Percentiles rank a stretch among this genome's conserved stretches.
phyloP scores from a whole-genome alignment of 2,797 vertebrate species.

The Aselliscus stoliczkanus region DNA sequence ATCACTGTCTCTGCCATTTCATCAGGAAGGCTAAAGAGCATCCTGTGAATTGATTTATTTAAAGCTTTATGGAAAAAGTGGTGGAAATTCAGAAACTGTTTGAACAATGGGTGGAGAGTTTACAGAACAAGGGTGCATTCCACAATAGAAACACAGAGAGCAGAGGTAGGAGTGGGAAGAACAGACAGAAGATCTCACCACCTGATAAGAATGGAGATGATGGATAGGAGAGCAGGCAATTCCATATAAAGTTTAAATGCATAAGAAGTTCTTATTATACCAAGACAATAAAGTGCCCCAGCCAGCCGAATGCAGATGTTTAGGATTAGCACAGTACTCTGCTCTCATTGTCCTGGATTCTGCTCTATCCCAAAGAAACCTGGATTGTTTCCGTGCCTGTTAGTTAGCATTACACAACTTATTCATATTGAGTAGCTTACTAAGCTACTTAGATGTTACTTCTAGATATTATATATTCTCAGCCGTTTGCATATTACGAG shows the following conservation, averaged over 20 bases:
- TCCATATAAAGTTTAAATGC: not conserved
- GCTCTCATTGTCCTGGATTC: not conserved
- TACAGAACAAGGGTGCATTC: not conserved
- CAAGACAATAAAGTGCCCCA: not conserved
- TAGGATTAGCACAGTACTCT: not conserved
- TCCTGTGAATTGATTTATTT: not conserved
- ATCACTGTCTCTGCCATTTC: not conserved
- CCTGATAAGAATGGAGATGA: not conserved
- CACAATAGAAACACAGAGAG: not conserved
- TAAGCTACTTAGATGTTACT: not conserved
- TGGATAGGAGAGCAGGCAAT: not conserved
- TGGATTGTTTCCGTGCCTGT: not conserved
- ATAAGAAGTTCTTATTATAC: not conserved
- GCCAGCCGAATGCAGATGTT: not conserved
- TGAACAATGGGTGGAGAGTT: not conserved
- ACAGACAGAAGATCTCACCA: not conserved
- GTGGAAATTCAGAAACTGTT: not conserved
- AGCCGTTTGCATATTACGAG: not conserved
- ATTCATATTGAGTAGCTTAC: not conserved
- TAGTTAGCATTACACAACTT: not conserved
- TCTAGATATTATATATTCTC: not conserved
- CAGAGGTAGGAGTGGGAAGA: not conserved
- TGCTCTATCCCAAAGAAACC: not conserved
- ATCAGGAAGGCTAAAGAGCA: not conserved
- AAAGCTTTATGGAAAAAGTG: not conserved